Evolutionary conservation across 2,797 vertebrate species (phyloP).

Genomic region (Lepus oiostolus): DNA sequence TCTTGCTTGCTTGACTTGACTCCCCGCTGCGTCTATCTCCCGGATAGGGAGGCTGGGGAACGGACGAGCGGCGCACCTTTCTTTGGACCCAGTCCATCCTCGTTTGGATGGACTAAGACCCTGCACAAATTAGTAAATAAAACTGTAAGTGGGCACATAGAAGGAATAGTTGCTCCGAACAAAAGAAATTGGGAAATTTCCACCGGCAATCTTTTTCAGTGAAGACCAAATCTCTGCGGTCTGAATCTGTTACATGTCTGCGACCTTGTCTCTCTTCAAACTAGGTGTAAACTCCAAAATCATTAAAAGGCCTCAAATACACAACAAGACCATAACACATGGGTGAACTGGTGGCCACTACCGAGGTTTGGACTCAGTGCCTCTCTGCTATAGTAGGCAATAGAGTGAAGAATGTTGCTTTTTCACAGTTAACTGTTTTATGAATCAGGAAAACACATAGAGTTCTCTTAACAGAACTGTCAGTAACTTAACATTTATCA

Average conservation of each 20-base stretch:
- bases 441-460: neutral
- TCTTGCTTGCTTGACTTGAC: no score
- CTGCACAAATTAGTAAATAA: constrained; percentile 57
- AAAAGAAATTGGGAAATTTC: constrained; percentile 65
- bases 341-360: neutral
- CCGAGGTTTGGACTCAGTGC: neutral
- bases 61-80: no score
- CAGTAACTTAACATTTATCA: neutral
- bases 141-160: constrained; percentile 47
- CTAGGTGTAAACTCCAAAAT: constrained; percentile 37
- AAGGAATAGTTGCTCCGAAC: constrained; percentile 62
- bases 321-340: neutral
- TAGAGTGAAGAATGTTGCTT: neutral
- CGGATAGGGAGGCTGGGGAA: no score
- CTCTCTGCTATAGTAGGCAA: neutral
- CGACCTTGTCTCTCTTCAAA: constrained; percentile 50
- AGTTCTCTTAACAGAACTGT: neutral
- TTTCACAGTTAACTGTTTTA: neutral
- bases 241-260: constrained; percentile 38
- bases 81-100: no score
- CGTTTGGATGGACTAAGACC: no score
- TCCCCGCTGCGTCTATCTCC: no score
- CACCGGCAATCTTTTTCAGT: constrained; percentile 59
- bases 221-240: constrained; percentile 78
- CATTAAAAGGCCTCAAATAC: neutral